A percentile compares a stretch with the other conserved stretches of the same genome.
These are phyloP conservation scores for Dolichallabes microphthalmus DNA, from an alignment of 2,113 vertebrate genomes.

Conservation along the genomic window DNA sequence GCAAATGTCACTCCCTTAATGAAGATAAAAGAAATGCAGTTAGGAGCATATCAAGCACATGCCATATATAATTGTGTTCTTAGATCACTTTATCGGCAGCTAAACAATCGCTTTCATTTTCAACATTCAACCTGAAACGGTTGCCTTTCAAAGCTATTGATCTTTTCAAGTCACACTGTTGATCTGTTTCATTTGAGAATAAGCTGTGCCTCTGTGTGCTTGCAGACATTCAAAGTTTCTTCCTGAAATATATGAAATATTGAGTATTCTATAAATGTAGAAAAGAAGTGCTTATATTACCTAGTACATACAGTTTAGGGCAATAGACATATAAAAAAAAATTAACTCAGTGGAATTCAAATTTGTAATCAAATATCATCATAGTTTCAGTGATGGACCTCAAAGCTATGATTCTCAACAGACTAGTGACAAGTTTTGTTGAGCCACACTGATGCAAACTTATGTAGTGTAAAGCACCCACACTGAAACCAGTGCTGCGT, in stretches of 20 bases:
- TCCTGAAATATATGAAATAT: neutral
- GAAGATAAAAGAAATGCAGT: slow-evolving; percentile 55
- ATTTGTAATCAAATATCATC: neutral
- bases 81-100: slow-evolving; percentile 50
- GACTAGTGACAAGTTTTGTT: neutral
- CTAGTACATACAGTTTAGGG: neutral
- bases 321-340: neutral
- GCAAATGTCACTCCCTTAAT: slow-evolving; percentile 52
- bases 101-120: slow-evolving; percentile 46
- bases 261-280: neutral
- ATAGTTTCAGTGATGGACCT: neutral
- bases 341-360: neutral
- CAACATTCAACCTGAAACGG: slow-evolving; percentile 36
- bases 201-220: slow-evolving; percentile 13
- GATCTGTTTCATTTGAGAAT: slow-evolving; percentile 34
- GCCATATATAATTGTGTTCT: slow-evolving; percentile 27
- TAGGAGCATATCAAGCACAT: slow-evolving; percentile 45
- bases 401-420: slow-evolving; percentile 13
- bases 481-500: neutral
- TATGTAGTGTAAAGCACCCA: neutral
- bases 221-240: slow-evolving; percentile 23
- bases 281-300: neutral
- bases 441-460: slow-evolving; percentile 12
- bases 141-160: slow-evolving; percentile 49
- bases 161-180: slow-evolving; percentile 37